phyloP scores from a whole-genome alignment of 2,888 invertebrate genomes.

The Diploptera punctata region DNA sequence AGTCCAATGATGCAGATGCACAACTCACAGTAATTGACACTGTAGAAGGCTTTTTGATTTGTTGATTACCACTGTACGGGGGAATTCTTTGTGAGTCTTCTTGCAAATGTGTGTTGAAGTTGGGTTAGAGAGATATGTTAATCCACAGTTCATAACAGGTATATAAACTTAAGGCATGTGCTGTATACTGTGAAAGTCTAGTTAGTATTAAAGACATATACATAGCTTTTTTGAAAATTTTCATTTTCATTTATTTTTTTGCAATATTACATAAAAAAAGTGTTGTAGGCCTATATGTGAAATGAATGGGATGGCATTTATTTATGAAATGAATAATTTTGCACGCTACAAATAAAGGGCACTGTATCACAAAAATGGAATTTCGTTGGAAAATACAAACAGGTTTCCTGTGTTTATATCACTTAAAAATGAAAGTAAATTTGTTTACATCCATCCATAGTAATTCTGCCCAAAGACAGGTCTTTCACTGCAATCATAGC shows the following conservation, averaged over 20 bases:
- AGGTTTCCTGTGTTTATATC: too few relatives aligned
- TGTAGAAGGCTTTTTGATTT: background rate
- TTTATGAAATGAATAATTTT: too few relatives aligned
- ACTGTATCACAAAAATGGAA: too few relatives aligned
- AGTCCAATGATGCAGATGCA: conserved; percentile 5
- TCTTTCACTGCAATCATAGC: too few relatives aligned
- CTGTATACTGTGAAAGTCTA: background rate
- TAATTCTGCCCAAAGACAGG: too few relatives aligned
- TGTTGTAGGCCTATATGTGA: background rate
- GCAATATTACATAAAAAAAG: background rate
- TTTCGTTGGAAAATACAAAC: too few relatives aligned
- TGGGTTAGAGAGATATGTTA: conserved; percentile 22
- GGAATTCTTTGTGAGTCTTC: conserved; percentile 10
- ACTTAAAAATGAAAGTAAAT: too few relatives aligned
- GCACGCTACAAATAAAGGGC: too few relatives aligned
- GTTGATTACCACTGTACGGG: background rate
- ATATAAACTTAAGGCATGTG: background rate
- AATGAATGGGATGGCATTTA: too few relatives aligned
- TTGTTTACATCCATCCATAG: too few relatives aligned
- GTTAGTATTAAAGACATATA: background rate
- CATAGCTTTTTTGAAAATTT: too few relatives aligned
- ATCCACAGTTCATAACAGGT: background rate
- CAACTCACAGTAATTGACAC: conserved; percentile 15
- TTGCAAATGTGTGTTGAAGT: background rate
- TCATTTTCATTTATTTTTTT: too few relatives aligned